These are phyloP conservation scores for Lithosia quadra DNA, from an alignment of 2,888 invertebrate species.

Conservation along the genomic window DNA sequence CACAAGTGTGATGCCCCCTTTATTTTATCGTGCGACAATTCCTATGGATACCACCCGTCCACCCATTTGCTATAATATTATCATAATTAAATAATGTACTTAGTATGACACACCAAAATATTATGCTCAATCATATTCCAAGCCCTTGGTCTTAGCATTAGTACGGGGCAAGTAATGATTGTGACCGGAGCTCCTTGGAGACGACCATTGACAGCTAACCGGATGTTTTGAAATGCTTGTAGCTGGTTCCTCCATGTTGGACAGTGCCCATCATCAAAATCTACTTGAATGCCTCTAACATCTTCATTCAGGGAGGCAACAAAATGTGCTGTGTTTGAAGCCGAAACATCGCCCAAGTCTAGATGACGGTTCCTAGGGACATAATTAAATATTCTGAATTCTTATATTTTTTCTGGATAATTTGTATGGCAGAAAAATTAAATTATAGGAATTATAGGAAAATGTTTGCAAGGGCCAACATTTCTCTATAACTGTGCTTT, in stretches of 20 bases:
- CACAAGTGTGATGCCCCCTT: too few species aligned
- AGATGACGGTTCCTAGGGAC: constrained; percentile 85
- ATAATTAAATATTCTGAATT: constrained; percentile 8
- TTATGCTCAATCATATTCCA: constrained; percentile 92
- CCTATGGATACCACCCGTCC: too few species aligned
- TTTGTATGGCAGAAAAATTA: too few species aligned
- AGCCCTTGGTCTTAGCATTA: constrained; percentile 90
- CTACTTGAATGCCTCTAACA: constrained; percentile 88
- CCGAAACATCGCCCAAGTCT: constrained; percentile 89
- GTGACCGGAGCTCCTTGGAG: constrained; percentile 82
- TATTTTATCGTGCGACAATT: too few species aligned
- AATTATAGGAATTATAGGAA: too few species aligned
- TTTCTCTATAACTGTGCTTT: too few species aligned
- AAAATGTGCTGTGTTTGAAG: constrained; percentile 87
- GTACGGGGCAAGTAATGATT: constrained; percentile 85
- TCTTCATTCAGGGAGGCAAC: constrained; percentile 83
- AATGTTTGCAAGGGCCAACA: too few species aligned
- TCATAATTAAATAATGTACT: not conserved
- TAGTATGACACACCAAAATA: constrained; percentile 77
- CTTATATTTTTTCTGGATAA: too few species aligned
- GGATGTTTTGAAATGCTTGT: constrained; percentile 88
- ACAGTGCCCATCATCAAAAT: constrained; percentile 91
- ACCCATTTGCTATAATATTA: too few species aligned
- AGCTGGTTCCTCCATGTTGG: constrained; percentile 91
- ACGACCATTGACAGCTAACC: constrained; percentile 83